Percentiles rank a stretch among this genome's conserved stretches.
These are phyloP conservation scores for Stenotaenia linearis DNA, from an alignment of 2,888 invertebrate species.

Conservation along the genomic window DNA sequence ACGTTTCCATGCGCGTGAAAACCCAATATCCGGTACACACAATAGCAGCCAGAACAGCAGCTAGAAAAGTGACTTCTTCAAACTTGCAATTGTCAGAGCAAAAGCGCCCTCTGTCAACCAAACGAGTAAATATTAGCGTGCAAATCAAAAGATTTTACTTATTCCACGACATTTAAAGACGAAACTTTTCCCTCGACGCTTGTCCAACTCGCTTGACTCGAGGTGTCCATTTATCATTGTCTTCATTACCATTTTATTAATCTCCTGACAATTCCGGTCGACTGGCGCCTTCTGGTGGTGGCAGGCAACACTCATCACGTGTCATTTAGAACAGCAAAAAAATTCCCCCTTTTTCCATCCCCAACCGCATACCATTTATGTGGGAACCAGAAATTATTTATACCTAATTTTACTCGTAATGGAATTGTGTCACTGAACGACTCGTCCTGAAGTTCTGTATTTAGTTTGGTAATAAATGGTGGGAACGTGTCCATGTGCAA, in stretches of 20 bases:
- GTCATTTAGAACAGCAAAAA: background rate
- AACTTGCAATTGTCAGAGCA: background rate
- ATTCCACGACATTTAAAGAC: background rate
- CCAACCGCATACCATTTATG: background rate
- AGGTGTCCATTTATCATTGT: background rate
- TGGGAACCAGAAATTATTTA: background rate
- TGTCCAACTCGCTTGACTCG: background rate
- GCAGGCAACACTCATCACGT: background rate
- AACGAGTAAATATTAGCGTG: background rate
- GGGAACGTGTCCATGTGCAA: background rate
- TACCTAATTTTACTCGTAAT: background rate
- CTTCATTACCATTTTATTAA: background rate
- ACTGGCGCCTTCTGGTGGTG: background rate
- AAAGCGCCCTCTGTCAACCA: background rate
- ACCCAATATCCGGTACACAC: background rate
- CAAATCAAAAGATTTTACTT: background rate
- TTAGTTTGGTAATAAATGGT: background rate
- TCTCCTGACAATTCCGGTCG: background rate
- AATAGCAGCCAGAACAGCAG: too few relatives aligned
- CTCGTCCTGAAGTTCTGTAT: background rate
- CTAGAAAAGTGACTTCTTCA: background rate
- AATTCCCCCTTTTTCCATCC: background rate
- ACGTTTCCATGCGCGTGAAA: background rate
- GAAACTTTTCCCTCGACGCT: background rate
- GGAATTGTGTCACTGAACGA: background rate